Percentiles rank a stretch among this genome's conserved stretches.
These are phyloP conservation scores for Rhea pennata DNA, from an alignment of 2,113 vertebrate species.

Conservation along the genomic window DNA sequence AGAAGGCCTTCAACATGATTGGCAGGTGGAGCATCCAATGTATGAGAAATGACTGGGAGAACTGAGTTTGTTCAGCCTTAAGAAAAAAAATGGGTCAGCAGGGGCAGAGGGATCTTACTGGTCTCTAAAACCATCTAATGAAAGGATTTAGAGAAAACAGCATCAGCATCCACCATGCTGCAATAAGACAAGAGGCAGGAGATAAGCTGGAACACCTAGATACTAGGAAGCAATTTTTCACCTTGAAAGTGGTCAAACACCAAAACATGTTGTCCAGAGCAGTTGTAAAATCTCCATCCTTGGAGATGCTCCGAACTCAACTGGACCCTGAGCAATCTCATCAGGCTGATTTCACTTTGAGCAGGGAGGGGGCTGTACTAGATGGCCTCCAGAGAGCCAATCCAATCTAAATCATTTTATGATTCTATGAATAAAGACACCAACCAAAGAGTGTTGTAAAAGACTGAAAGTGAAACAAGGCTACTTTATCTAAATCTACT, in stretches of 20 bases:
- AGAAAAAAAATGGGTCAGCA: not conserved
- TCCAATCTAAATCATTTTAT: not conserved
- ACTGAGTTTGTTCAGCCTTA: not conserved
- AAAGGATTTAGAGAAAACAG: not conserved
- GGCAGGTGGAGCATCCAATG: not conserved
- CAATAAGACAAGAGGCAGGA: not conserved
- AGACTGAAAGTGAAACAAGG: not conserved
- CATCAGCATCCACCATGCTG: not conserved
- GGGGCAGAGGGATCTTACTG: not conserved
- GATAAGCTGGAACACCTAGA: not conserved
- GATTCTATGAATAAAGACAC: not conserved
- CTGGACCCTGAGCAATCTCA: rapidly evolving
- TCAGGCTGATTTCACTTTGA: not conserved
- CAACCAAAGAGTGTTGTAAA: not conserved
- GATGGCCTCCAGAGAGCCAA: not conserved
- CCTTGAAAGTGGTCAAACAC: not conserved
- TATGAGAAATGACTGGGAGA: not conserved
- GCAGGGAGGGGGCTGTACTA: not conserved
- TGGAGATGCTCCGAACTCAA: not conserved
- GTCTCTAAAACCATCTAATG: not conserved
- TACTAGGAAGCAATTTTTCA: not conserved
- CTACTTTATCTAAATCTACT: not conserved
- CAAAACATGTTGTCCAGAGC: not conserved
- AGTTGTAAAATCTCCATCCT: not conserved
- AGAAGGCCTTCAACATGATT: not conserved